Conservation (phyloP, 1,140 invertebrate species). For the Plodia interpunctella region DNA sequence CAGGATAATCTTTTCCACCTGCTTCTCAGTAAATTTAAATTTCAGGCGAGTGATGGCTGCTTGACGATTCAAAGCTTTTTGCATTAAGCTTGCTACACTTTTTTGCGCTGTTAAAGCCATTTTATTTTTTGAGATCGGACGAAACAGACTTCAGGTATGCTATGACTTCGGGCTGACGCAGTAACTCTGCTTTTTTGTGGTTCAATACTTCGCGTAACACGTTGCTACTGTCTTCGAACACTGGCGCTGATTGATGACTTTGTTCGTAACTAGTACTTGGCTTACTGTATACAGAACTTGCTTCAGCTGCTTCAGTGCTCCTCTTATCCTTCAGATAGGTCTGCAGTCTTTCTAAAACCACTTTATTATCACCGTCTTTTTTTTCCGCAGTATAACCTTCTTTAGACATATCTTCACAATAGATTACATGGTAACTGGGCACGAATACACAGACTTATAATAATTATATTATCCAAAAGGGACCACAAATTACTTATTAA, state of each 20-base stretch:
- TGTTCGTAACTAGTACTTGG: conserved; percentile 66
- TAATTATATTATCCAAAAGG: too few species aligned
- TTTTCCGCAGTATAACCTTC: conserved; percentile 71
- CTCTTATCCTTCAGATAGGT: conserved; percentile 72
- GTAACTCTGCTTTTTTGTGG: conserved; percentile 66
- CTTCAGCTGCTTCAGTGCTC: conserved; percentile 48
- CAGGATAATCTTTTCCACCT: conserved; percentile 57
- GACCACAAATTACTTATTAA: too few species aligned
- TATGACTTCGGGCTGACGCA: conserved; percentile 67
- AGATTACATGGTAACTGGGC: conserved; percentile 31
- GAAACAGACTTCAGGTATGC: conserved; percentile 62
- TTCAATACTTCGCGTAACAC: conserved; percentile 70
- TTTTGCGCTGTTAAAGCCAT: conserved; percentile 65
- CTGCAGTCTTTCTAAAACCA: conserved; percentile 70
- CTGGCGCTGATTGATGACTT: conserved; percentile 34
- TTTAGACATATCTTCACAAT: conserved; percentile 55
- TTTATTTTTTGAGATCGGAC: conserved; percentile 58
- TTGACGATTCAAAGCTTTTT: conserved; percentile 61
- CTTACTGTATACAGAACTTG: conserved; percentile 42
- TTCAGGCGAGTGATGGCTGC: conserved; percentile 46
- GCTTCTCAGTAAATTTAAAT: conserved; percentile 53
- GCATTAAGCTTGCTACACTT: conserved; percentile 65
- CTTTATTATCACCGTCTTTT: conserved; percentile 69
- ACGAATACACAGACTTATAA: background rate
- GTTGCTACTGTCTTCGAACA: conserved; percentile 60